Evolutionary conservation across 1,140 invertebrate species (phyloP).

Genomic region (Anastrepha ludens): DNA sequence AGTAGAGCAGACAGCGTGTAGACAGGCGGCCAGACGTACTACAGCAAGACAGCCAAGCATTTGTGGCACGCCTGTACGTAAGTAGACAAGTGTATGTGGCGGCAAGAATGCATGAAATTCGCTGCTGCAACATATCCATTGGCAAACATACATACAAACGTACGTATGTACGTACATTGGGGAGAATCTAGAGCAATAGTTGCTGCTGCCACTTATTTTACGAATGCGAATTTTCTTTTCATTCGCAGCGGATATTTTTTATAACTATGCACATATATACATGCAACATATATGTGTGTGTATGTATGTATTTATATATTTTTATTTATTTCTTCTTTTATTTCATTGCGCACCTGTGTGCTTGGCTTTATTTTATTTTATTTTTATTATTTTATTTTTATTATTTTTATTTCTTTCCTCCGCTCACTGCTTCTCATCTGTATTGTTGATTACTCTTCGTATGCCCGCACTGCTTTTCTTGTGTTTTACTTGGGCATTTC

Average conservation of each 20-base stretch:
- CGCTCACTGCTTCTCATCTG: no score
- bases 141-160: not conserved
- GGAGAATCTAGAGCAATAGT: constrained; percentile 9
- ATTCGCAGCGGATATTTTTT: not conserved
- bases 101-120: constrained; percentile 42
- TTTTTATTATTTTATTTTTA: not conserved
- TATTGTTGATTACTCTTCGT: no score
- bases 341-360: not conserved
- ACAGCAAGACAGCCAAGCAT: not conserved
- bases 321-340: not conserved
- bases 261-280: not conserved
- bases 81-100: not conserved
- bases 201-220: not conserved
- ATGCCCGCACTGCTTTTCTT: no score
- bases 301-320: no score
- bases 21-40: not conserved
- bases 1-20: constrained; percentile 3
- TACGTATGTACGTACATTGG: not conserved
- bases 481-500: no score
- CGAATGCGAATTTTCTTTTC: not conserved
- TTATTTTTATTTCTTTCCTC: no score
- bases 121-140: constrained; percentile 1
- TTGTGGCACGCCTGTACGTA: not conserved
- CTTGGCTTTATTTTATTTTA: not conserved
- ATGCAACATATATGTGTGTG: not conserved